Evolutionary conservation across 2,797 vertebrate species (phyloP).

Genomic region (Sebastes jordani): DNA sequence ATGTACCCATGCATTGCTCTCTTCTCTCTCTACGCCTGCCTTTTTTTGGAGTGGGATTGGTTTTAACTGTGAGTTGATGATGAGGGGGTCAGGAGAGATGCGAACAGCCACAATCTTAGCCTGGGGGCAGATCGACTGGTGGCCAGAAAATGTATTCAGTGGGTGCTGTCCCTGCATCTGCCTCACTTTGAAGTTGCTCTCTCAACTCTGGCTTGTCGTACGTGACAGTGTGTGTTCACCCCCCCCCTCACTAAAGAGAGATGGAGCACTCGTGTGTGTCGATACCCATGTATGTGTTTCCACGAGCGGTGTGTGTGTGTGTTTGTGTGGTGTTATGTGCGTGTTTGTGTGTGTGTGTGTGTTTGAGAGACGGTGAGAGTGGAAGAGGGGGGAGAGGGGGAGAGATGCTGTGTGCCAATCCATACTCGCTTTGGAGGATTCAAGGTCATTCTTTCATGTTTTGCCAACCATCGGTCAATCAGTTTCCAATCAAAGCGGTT

Average conservation of each 20-base stretch:
- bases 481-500: constrained; percentile 81
- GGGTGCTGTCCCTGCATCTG: constrained; percentile 83
- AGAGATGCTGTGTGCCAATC: constrained; percentile 69
- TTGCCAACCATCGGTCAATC: constrained; percentile 83
- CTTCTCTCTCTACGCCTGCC: constrained; percentile 12
- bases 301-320: background rate
- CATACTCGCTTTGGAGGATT: constrained; percentile 78
- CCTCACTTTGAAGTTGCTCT: constrained; percentile 85
- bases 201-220: constrained; percentile 78
- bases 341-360: background rate
- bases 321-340: background rate
- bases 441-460: constrained; percentile 86
- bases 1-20: constrained; percentile 12
- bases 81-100: constrained; percentile 80
- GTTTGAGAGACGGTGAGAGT: constrained; percentile 30
- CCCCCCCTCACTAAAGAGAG: constrained; percentile 38
- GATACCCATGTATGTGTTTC: constrained; percentile 38
- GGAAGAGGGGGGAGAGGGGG: constrained; percentile 37
- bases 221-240: constrained; percentile 81
- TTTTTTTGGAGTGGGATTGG: constrained; percentile 60
- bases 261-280: constrained; percentile 43
- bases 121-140: constrained; percentile 83
- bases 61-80: constrained; percentile 77
- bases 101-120: constrained; percentile 83
- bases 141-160: constrained; percentile 84